Evolutionary conservation across 1,140 invertebrate genomes (phyloP).

Genomic region (Patella vulgata): DNA sequence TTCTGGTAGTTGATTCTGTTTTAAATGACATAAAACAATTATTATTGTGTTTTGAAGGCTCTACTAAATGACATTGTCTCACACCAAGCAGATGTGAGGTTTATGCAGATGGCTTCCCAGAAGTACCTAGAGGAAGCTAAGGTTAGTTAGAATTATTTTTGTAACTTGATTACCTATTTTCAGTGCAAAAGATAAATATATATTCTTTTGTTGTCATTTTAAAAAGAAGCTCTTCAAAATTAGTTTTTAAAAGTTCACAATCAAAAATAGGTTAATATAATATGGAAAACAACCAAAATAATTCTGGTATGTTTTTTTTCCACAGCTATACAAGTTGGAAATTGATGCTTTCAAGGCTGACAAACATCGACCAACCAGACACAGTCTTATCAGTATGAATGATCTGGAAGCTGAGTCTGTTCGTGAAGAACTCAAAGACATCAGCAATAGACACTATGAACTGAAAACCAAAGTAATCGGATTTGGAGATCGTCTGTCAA

Average conservation of each 20-base stretch:
- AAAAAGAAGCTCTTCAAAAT: no score
- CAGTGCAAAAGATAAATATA: no score
- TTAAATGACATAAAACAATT: no score
- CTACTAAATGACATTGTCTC: constrained; percentile 95
- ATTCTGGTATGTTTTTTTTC: no score
- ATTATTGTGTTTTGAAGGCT: no score
- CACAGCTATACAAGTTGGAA: constrained; percentile 58
- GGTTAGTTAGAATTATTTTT: constrained; percentile 61
- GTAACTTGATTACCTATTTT: neutral
- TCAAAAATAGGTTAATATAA: no score
- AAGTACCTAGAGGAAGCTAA: constrained; percentile 95
- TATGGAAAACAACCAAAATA: no score
- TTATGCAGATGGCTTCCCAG: constrained; percentile 93
- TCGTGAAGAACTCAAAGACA: constrained; percentile 53
- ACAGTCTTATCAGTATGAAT: constrained; percentile 59
- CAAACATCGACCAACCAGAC: constrained; percentile 44
- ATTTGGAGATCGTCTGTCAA: constrained; percentile 83
- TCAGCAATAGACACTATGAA: constrained; percentile 74
- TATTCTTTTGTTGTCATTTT: no score
- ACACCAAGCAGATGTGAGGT: constrained; percentile 92
- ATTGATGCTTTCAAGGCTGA: constrained; percentile 60
- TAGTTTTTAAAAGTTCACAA: no score
- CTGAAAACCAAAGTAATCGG: constrained; percentile 69
- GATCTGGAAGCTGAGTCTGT: constrained; percentile 55
- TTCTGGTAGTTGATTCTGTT: no score